A percentile compares a stretch with the other conserved stretches of the same genome.
Evolutionary conservation across 64 coral and sea anemone species (phyloP).

Genomic region (Porites australiensis): DNA sequence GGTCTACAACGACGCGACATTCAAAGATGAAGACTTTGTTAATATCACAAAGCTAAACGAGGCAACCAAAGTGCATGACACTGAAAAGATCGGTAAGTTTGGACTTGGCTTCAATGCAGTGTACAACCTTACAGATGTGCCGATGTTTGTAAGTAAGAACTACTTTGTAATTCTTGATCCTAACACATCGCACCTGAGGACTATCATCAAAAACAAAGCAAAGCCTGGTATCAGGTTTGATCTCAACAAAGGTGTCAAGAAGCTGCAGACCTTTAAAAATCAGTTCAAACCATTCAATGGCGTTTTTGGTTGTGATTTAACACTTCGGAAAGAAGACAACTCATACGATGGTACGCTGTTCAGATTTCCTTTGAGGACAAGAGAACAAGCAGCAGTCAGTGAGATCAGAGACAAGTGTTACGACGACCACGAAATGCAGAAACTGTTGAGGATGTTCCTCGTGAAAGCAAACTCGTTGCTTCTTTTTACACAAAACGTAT

Average conservation of each 20-base stretch:
- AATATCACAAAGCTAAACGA: conserved; percentile 80
- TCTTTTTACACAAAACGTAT: conserved; percentile 81
- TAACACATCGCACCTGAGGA: conserved; percentile 60
- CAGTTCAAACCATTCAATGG: conserved; percentile 85
- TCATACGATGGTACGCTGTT: conserved; percentile 75
- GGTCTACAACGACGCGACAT: conserved; percentile 79
- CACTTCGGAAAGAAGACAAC: conserved; percentile 13
- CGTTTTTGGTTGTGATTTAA: conserved; percentile 74
- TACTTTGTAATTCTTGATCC: conserved; percentile 84
- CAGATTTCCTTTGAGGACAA: conserved; percentile 79
- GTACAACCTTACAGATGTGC: conserved; percentile 90
- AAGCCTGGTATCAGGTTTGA: conserved; percentile 55
- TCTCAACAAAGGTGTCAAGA: conserved; percentile 43
- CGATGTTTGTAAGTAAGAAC: conserved; percentile 80
- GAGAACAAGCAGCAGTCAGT: conserved; percentile 61
- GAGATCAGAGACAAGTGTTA: conserved; percentile 70
- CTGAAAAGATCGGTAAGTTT: conserved; percentile 83
- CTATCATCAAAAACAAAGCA: conserved; percentile 56
- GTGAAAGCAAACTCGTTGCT: conserved; percentile 62
- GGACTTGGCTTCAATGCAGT: conserved; percentile 89
- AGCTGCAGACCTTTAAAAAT: conserved; percentile 28
- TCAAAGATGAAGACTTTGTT: conserved; percentile 79
- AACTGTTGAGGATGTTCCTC: conserved; percentile 49
- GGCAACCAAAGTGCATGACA: conserved; percentile 76
- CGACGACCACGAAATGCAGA: conserved; percentile 35